Evolutionary conservation across 2,113 vertebrate species (phyloP).

Genomic region (Salminus brasiliensis): DNA sequence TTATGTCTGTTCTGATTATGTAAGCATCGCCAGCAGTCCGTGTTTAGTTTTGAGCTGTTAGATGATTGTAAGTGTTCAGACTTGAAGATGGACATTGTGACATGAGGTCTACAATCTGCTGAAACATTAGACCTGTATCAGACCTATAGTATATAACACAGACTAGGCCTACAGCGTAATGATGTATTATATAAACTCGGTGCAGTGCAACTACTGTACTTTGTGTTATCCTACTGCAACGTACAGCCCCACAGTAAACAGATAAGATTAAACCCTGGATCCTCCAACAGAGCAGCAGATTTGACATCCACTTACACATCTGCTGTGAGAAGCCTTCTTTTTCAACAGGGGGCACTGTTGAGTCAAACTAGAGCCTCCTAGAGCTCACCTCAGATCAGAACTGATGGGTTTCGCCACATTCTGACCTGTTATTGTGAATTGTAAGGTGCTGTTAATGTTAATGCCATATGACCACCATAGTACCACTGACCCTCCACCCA

Average conservation of each 20-base stretch:
- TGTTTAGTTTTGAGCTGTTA: too few species aligned
- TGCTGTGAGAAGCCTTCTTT: neutral
- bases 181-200: neutral
- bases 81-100: neutral
- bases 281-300: neutral
- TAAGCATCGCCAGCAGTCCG: too few species aligned
- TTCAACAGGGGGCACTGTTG: constrained; percentile 22
- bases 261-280: neutral
- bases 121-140: neutral
- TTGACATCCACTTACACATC: neutral
- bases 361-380: constrained; percentile 2
- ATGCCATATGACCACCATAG: too few species aligned
- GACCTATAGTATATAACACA: neutral
- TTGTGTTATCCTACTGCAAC: neutral
- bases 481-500: too few species aligned
- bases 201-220: too few species aligned
- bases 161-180: neutral
- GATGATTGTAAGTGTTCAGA: neutral
- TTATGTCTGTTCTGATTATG: neutral
- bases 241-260: too few species aligned
- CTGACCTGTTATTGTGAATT: neutral
- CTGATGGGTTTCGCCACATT: neutral
- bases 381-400: neutral
- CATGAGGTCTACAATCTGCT: neutral
- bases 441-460: too few species aligned